Evolutionary conservation across 2,113 vertebrate species (phyloP).

Genomic region (Panurus biarmicus): DNA sequence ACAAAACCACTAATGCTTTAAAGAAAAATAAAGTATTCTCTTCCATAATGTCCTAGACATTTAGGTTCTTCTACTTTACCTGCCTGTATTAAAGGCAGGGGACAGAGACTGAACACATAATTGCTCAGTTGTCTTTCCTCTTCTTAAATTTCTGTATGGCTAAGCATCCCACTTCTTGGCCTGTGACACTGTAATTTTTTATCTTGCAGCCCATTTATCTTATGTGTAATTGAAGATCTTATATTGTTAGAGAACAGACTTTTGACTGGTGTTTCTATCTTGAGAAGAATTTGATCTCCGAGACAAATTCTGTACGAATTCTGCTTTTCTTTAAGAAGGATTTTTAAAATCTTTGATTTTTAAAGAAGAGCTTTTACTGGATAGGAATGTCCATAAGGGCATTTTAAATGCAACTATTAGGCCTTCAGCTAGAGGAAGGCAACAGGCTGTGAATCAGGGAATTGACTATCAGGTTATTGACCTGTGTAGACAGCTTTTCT

Average conservation of each 20-base stretch:
- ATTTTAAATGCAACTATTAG: neutral
- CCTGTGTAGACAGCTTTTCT: neutral
- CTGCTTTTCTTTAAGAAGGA: neutral
- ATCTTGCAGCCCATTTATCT: neutral
- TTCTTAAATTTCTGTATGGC: neutral
- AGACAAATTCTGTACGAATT: neutral
- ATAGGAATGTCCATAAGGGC: neutral
- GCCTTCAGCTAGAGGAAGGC: neutral
- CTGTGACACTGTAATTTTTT: neutral
- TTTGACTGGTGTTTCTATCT: neutral
- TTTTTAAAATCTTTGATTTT: neutral
- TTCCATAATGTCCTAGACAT: neutral
- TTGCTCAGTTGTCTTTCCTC: neutral
- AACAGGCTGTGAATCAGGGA: neutral
- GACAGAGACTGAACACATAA: neutral
- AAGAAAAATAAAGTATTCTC: neutral
- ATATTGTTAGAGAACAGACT: neutral
- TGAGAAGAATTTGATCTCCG: neutral
- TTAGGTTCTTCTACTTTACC: neutral
- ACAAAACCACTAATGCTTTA: neutral
- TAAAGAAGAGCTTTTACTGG: neutral
- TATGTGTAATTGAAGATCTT: neutral
- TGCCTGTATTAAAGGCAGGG: neutral
- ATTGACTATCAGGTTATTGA: neutral
- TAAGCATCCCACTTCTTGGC: neutral